Evolutionary conservation across 2,888 invertebrate genomes (phyloP), one percentile per base, ranked within the genome.

Genomic region (Hedya salicella): DNA sequence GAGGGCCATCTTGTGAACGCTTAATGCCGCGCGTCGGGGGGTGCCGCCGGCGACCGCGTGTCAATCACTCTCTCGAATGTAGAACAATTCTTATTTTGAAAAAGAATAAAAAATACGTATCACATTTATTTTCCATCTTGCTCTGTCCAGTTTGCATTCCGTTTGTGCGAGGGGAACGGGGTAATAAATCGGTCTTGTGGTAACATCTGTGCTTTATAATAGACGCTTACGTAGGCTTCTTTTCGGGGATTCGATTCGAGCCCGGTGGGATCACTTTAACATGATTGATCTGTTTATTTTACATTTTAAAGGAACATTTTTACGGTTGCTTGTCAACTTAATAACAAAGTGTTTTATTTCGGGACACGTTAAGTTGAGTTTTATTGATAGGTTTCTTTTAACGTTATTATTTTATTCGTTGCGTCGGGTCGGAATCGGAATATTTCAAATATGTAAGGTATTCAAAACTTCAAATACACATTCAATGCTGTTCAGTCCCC

Each of bases 221-320:
- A 91, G 91, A 90, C 85, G 89, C 90, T 91, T 91, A 91, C 89
- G 88, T 88, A 89, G 91, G 86, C 89, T 90, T 90, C 92, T 91
- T 92, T 90, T 89, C 91, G 90, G 87, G 89, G 89, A 88, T 89
- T 66, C 86, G 78, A 79, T 77, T 79, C 82, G 86, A 86, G 86
- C 89, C 89, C 90, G 88, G 90, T 87, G 91, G 92, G 91, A 91
- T 90, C 89, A 86, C 87, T 90, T 89, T 87, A 89, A 89, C 89
- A 91, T 92, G 92, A 92, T 92, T 92, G 92, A 92, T 92, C 91
- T 91, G 92, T 92, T 92, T 92, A 91, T 92, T 92, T 92, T 89
- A 91, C 91, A 92, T 91, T 92, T 92, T 91, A 91, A 91, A 91
- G 88, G 86, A 88, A 87, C 90, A 90, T 91, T 92, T 91, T 91